phyloP scores from a whole-genome alignment of 1,140 invertebrate genomes.

The Trichonephila inaurata region DNA sequence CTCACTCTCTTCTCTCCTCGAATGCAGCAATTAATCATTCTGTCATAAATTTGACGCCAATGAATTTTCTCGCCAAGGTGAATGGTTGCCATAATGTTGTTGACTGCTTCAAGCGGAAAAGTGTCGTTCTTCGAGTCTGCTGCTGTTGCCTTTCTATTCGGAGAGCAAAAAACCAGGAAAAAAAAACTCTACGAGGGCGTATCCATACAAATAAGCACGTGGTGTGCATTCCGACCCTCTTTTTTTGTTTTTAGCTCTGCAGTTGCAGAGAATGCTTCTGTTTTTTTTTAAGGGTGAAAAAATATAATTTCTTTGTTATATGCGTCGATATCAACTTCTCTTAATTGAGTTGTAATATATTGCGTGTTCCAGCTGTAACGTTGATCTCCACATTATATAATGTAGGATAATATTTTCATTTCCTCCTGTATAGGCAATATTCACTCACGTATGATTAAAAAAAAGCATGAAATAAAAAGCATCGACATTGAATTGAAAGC shows the following conservation, averaged over 20 bases:
- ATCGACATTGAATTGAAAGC: no score
- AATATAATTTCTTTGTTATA: no score
- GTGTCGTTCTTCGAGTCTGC: not conserved
- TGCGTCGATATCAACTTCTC: no score
- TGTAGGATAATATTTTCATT: no score
- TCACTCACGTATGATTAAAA: no score
- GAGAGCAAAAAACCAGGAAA: not conserved
- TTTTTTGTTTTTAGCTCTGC: not conserved
- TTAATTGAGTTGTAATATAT: no score
- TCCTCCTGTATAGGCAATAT: no score
- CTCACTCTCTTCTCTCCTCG: not conserved
- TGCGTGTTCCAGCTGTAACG: no score
- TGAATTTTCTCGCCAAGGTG: slow-evolving; percentile 30
- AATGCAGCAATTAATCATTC: slow-evolving; percentile 55
- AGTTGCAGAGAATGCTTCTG: no score
- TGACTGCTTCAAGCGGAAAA: slow-evolving; percentile 29
- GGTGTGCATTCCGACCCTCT: not conserved
- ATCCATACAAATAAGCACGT: slow-evolving; percentile 29
- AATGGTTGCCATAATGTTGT: slow-evolving; percentile 31
- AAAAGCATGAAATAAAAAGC: no score
- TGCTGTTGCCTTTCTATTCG: slow-evolving; percentile 6
- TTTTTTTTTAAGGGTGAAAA: no score
- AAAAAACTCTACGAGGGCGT: not conserved
- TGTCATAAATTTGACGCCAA: slow-evolving; percentile 52
- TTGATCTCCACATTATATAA: no score